Evolutionary conservation across 35 echinoderm and acorn worm species (phyloP).

Genomic region (Ptychodera flava): DNA sequence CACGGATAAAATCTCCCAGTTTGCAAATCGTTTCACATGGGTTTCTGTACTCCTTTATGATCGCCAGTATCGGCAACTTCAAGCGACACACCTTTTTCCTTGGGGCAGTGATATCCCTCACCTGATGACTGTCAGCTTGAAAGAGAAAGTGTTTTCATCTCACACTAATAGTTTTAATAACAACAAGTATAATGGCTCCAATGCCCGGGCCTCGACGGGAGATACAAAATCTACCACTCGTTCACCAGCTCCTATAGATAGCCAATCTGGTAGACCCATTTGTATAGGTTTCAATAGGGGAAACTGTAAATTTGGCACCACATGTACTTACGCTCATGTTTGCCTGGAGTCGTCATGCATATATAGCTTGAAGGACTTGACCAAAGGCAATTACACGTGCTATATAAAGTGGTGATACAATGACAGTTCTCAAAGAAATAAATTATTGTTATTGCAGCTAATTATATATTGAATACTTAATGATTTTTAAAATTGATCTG

Average conservation of each 20-base stretch:
- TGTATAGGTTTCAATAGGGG: neutral
- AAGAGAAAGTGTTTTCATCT: neutral
- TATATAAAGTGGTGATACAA: no score
- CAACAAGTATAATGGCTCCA: neutral
- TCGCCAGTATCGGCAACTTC: neutral
- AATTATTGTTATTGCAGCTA: no score
- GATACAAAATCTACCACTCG: neutral
- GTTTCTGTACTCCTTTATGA: neutral
- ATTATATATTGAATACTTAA: no score
- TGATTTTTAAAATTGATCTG: no score
- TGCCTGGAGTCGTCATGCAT: neutral
- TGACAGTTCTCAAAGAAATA: no score
- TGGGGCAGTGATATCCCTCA: neutral
- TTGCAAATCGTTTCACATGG: neutral
- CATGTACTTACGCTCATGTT: neutral
- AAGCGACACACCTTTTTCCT: neutral
- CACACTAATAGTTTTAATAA: no score
- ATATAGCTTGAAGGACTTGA: no score
- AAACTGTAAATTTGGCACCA: neutral
- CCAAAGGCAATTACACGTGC: no score
- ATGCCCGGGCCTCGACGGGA: no score
- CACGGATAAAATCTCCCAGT: neutral
- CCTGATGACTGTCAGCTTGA: neutral
- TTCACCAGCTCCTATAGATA: neutral
- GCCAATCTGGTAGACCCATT: neutral